Base-by-base conservation (phyloP, 2,888 invertebrate species). In the Salpingus planirostris region DNA sequence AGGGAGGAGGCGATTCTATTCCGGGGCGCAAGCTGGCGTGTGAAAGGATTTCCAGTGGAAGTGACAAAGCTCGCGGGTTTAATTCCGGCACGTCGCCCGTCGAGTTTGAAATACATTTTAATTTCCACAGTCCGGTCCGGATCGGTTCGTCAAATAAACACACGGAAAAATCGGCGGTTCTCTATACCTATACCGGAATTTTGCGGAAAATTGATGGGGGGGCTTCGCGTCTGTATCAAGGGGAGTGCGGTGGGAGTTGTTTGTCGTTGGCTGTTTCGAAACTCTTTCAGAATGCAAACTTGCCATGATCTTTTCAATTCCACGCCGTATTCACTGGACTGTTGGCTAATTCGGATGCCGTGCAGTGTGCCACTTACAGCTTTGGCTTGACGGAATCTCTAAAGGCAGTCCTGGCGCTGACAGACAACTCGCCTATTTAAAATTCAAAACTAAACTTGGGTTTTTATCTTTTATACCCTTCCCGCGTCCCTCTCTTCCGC, bases 271-370 rank as follows among this genome's bases (percentile, higher is more conserved):
- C n/a, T n/a, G n/a, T n/a, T n/a, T 18, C 5, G 23, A 44, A 48
- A 46, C 45, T 44, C 46, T 42, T 33, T 29, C 12, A 21, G 25
- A 33, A 28, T 18, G 29, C 49, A 49, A 47, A 47, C 49, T 52
- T 48, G 46, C 42, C 48, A 42, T 50, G 50, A 52, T 52, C 52
- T 52, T 52, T 52, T 52, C 50, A 52, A 50, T 52, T 51, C 50
- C 44, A 47, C 47, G 47, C 43, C 47, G 40, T 39, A 44, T 37
- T 42, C 47, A 41, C 45, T 50, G 50, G 51, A 49, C 49, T 40
- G 45, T 43, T 35, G 24, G 18, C 35, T 49, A 52, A 52, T 52
- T 52, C 41, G 50, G 44, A 47, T 49, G 49, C 52, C 48, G 47
- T 8, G 22, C 34, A 31, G 21, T 12, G 43, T 45, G 50, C 47